Evolutionary conservation across 30 jellyfish, hydroid and myxozoan genomes (phyloP), one percentile per base, ranked within the genome.

Genomic region (Turritopsis rubra): DNA sequence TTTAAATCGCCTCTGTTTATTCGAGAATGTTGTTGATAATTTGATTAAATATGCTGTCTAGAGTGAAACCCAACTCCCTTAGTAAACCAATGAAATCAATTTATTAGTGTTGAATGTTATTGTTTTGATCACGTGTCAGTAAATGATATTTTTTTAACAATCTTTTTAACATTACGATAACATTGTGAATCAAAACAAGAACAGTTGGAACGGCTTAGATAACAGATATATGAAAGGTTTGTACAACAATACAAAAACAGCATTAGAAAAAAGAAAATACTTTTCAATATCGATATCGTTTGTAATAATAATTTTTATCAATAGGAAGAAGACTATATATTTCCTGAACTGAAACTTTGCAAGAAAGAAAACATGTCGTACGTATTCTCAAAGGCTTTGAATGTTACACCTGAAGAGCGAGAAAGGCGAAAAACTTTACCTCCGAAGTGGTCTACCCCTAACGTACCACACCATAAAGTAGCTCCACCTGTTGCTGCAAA

Each of bases 401-500:
- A 28, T 52, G 28, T 26, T 19, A 20, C 78, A 53, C 26, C 78
- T 0, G 87, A 80, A 80, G 81, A 80, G 54, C 31, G 52, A 54
- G 81, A 53, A 4, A 81, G 81, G 0, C 87, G 87, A 53, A 80
- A 80, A 80, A 80, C 66, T 7, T 31, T 53, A 28, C 81, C 87
- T 0, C 52, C 87, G 41, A 53, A 70, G 16, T 65, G 87, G 81
- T n/a, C 77, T 0, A 22, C 30, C 9, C 77, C 77, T 23, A 16
- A 68, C 77, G 77, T 68, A 22, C 77, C 77, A n/a, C 77, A 68
- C 30, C 77, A 74, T 74, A 29, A n/a, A 23, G 60, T 74, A n/a
- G 82, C 87, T 16, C 87, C 87, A 17, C 54, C 77, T 52, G 87
- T 80, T 16, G 87, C 87, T 7, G 81, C 83, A 17, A 80, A 80